A percentile compares a stretch with the other conserved stretches of the same genome.
Evolutionary conservation across 1,140 invertebrate genomes (phyloP).

Genomic region (Orius insidiosus): DNA sequence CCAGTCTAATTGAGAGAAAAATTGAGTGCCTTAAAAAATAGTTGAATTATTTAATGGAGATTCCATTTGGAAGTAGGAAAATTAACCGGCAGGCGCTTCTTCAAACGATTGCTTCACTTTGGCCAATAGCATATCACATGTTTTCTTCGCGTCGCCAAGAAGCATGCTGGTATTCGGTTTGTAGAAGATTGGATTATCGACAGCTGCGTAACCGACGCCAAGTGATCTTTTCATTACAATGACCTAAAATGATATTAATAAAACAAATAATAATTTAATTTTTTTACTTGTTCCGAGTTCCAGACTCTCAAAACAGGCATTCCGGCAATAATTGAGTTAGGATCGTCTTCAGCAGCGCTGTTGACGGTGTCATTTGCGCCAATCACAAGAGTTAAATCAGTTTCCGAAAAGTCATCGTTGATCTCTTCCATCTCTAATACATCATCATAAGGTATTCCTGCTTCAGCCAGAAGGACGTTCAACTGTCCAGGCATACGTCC

Average conservation of each 20-base stretch:
- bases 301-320: conserved; percentile 84
- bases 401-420: conserved; percentile 70
- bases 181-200: conserved; percentile 88
- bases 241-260: conserved; percentile 33
- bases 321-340: conserved; percentile 77
- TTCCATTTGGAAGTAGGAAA: no score
- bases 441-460: conserved; percentile 80
- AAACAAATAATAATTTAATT: conserved; percentile 2
- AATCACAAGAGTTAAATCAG: conserved; percentile 73
- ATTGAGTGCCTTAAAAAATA: no score
- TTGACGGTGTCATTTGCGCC: conserved; percentile 89
- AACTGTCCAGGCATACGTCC: conserved; percentile 81
- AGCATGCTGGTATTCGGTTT: conserved; percentile 79
- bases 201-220: conserved; percentile 66
- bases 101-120: conserved; percentile 37
- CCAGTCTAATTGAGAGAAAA: no score
- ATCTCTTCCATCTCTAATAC: conserved; percentile 90
- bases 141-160: conserved; percentile 82
- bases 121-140: conserved; percentile 60
- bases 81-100: conserved; percentile 11
- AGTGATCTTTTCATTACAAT: conserved; percentile 83
- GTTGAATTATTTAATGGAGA: no score
- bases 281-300: conserved; percentile 57
- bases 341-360: conserved; percentile 79
- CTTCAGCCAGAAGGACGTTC: conserved; percentile 81